Evolutionary conservation across 2,113 vertebrate species (phyloP), one percentile per base, ranked within the genome.

Genomic region (Scytalopus superciliaris): DNA sequence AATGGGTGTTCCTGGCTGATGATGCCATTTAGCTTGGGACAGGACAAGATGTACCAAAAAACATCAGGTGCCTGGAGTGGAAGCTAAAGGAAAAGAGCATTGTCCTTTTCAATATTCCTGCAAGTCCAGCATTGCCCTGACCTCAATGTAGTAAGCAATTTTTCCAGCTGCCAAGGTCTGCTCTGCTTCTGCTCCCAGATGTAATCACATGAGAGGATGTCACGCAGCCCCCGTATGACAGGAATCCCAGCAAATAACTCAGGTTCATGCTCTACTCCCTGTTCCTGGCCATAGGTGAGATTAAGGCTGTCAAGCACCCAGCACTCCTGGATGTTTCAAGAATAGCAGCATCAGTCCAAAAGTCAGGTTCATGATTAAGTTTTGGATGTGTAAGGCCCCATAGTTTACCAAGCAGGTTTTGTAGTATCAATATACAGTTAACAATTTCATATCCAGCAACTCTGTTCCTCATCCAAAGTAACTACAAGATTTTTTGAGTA

Each of bases 1-100:
- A 90, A 83, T 0, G 0, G n/a, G 47, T 2, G 0, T n/a, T 88
- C 45, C 68, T 50, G 67, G 42, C 23, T 63, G 35, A 70, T 86
- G 69, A 86, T 25, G 22, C 45, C 76, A 67, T 86, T 89, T 86
- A 73, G 57, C 25, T 22, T 15, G n/a, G 50, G 67, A 62, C 31
- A 40, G 57, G 70, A 93, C 55, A 76, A 80, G 59, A 86, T 28
- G 53, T 72, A 93, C 84, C 82, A 70, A 74, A 90, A 66, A 57
- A 14, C 25, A 83, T 14, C 67, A 93, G 35, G 49, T 78, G 57
- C 66, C 62, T 52, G 28, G 40, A 59, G 55, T 74, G n/a, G 28
- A 88, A 92, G 62, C 22, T 37, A 63, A 76, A 1, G 24, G 30
- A 68, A 78, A 81, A 50, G 47, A 78, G 44, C 28, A 37, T 10